Conservation (phyloP, 2,888 invertebrate species). For the Caenorhabditis japonica region DNA sequence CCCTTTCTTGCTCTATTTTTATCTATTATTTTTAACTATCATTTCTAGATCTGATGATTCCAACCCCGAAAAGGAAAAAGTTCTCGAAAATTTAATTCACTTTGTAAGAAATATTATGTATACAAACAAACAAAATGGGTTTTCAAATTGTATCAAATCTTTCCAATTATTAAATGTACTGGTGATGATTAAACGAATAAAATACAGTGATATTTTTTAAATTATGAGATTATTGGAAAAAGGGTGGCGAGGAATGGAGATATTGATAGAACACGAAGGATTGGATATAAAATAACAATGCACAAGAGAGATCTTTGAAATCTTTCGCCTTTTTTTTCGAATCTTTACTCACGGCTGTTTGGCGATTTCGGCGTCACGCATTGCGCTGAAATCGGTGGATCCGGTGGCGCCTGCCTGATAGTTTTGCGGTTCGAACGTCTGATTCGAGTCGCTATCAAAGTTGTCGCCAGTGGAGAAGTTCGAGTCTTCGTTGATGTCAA, state of each 20-base stretch:
- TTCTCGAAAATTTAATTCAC: too few species aligned
- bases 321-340: too few species aligned
- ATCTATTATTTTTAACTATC: too few species aligned
- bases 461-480: slow-evolving; percentile 73
- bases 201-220: slow-evolving; percentile 13
- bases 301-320: too few species aligned
- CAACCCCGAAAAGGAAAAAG: too few species aligned
- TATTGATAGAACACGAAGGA: too few species aligned
- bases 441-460: slow-evolving; percentile 75
- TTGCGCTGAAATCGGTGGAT: slow-evolving; percentile 72
- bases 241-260: too few species aligned
- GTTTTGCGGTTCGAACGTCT: slow-evolving; percentile 63
- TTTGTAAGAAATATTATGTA: too few species aligned
- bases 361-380: slow-evolving; percentile 69
- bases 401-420: slow-evolving; percentile 43
- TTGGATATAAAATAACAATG: slow-evolving; percentile 5
- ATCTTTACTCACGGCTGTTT: slow-evolving; percentile 30
- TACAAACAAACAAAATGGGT: too few species aligned
- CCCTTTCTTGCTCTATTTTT: too few species aligned
- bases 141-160: too few species aligned
- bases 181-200: slow-evolving; percentile 13
- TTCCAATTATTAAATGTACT: slow-evolving; percentile 5
- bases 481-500: slow-evolving; percentile 72
- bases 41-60: too few species aligned
- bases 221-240: slow-evolving; percentile 13